These are phyloP conservation scores for Amiota minor DNA, from an alignment of 2,888 invertebrate genomes.

Conservation along the genomic window DNA sequence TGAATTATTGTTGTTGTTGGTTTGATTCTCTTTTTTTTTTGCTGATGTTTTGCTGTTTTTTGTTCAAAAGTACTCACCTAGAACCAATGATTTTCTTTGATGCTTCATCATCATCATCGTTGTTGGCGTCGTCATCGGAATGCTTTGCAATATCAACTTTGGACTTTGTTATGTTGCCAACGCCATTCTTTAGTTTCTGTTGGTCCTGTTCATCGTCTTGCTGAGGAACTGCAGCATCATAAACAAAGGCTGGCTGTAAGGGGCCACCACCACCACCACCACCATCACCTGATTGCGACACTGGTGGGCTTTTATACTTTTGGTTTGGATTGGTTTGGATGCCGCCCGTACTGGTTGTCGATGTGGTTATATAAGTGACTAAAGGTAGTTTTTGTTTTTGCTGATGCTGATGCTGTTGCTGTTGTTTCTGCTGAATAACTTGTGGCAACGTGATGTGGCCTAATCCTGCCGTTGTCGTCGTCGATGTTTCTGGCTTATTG, in stretches of 20 bases:
- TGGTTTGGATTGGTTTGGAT: conserved; percentile 17
- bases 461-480: background rate
- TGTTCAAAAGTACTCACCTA: conserved; percentile 73
- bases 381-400: conserved; percentile 46
- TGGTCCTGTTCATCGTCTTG: conserved; percentile 33
- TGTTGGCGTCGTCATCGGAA: conserved; percentile 18
- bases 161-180: background rate
- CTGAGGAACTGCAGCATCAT: conserved; percentile 57
- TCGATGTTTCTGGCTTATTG: background rate
- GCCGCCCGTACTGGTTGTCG: conserved; percentile 53
- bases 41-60: no score
- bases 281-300: conserved; percentile 22
- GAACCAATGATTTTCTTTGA: conserved; percentile 78
- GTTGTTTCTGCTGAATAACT: conserved; percentile 33
- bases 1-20: conserved; percentile 24
- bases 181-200: conserved; percentile 24
- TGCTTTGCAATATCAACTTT: background rate
- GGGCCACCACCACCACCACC: conserved; percentile 28
- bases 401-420: conserved; percentile 37
- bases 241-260: conserved; percentile 62
- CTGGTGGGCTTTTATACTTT: conserved; percentile 8
- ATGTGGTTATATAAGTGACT: conserved; percentile 58
- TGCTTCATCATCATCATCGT: conserved; percentile 71
- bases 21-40: conserved; percentile 15
- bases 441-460: conserved; percentile 25